These are phyloP conservation scores for Pissodes strobi DNA, from an alignment of 1,140 invertebrate genomes.

Conservation along the genomic window DNA sequence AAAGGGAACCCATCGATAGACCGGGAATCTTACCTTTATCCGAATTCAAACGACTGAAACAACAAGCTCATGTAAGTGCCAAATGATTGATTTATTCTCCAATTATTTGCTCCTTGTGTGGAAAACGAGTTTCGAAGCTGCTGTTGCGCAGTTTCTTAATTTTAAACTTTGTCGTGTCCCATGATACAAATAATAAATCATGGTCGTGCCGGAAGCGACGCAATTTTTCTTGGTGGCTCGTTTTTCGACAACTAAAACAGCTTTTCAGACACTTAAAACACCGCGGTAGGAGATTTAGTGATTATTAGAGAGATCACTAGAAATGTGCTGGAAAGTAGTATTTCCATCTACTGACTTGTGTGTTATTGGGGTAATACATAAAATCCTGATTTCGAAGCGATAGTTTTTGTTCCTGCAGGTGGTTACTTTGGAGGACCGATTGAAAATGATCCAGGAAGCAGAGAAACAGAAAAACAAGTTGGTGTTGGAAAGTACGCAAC, in stretches of 20 bases:
- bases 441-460: conserved; percentile 44
- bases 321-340: not conserved
- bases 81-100: too few relatives aligned
- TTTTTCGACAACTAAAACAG: too few relatives aligned
- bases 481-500: conserved; percentile 41
- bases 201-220: too few relatives aligned
- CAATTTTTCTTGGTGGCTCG: too few relatives aligned
- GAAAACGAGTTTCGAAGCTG: too few relatives aligned
- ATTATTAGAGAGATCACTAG: too few relatives aligned
- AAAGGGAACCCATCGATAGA: conserved; percentile 42
- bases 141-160: too few relatives aligned
- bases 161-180: too few relatives aligned
- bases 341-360: not conserved
- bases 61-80: conserved; percentile 46
- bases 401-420: conserved; percentile 37
- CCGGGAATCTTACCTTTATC: conserved; percentile 44
- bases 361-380: not conserved
- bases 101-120: too few relatives aligned
- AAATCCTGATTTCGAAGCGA: not conserved
- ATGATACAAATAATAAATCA: too few relatives aligned
- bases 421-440: conserved; percentile 42
- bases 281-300: too few relatives aligned
- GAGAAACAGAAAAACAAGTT: conserved; percentile 41
- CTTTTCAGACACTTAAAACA: too few relatives aligned
- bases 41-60: conserved; percentile 46